Base-by-base conservation (phyloP, 2,113 vertebrate species). In the Protobothrops flavoviridis region DNA sequence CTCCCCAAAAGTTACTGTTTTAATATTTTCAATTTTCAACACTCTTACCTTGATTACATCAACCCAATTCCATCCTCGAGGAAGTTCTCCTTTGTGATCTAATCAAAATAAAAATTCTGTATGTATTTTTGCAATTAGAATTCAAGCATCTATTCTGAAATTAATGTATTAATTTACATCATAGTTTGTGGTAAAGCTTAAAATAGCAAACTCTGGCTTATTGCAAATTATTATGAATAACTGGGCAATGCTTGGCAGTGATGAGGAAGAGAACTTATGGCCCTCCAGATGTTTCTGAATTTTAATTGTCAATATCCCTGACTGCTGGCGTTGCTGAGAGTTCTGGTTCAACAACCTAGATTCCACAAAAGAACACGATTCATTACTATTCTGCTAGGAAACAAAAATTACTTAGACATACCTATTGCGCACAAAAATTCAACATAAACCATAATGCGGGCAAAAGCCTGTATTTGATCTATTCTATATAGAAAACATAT, bases 11-110 rank as follows among this genome's bases (percentile, higher is more conserved):
- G 85, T 53, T 17, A 85, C 3, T 87, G 0, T 0, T 39, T 90
- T 55, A 53, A 94, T 48, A 81, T 91, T 93, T 57, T 43, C 12
- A 93, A 87, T 6, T 87, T 6, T 43, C 50, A 88, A 53, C 57
- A 33, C 57, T 0, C 3, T 96, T 98, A 99, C 99, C 98, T 99
- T 99, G 93, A 99, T 98, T 24, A 99, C 99, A 3, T 99, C 99
- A 17, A 99, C 98, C 99, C 99, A 99, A 97, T 99, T 98, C 99
- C 99, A 99, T 15, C 99, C 99, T 97, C 99, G 97, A 0, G 99
- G 99, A 88, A 99, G 98, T 29, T 99, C 99, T 11, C 99, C 99
- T 96, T 98, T 99, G 96, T 99, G 97, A 98, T 99, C 99, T 93
- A 64, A 39, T 24, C 55, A 93, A 85, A 90, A 87, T 57, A 64